Conservation (phyloP, 1,140 invertebrate species). For the Macrobrachium nipponense region DNA sequence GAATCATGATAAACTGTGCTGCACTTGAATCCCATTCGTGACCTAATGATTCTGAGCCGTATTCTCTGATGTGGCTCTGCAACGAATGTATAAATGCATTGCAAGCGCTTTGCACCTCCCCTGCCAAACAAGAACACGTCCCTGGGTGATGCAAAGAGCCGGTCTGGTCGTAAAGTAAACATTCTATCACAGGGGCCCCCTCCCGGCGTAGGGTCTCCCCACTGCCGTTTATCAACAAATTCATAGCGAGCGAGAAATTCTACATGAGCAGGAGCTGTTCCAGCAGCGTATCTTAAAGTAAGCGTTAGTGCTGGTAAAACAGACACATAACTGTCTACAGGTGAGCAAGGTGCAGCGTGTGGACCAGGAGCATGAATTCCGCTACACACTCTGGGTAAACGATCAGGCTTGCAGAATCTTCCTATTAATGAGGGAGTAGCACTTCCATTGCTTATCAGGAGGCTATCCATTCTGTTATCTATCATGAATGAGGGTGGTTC, state of each 20-base stretch:
- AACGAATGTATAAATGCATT: conserved; percentile 81
- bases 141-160: conserved; percentile 78
- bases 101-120: conserved; percentile 80
- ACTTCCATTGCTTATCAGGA: not conserved
- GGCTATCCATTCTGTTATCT: not conserved
- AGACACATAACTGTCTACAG: conserved; percentile 83
- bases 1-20: conserved; percentile 48
- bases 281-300: conserved; percentile 79
- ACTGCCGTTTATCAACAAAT: conserved; percentile 84
- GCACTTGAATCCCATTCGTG: conserved; percentile 55
- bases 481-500: too few relatives aligned
- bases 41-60: conserved; percentile 40
- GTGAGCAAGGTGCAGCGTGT: conserved; percentile 79
- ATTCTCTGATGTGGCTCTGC: conserved; percentile 74
- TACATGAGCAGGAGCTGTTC: conserved; percentile 82
- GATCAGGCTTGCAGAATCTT: conserved; percentile 58
- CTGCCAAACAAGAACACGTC: conserved; percentile 86
- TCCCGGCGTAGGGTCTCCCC: conserved; percentile 73
- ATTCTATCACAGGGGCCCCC: conserved; percentile 60
- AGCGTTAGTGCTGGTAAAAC: conserved; percentile 79
- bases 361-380: conserved; percentile 73
- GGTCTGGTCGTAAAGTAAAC: conserved; percentile 57
- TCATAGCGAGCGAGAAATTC: conserved; percentile 83
- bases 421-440: conserved; percentile 69
- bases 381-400: conserved; percentile 60